Conservation (phyloP, 2,888 invertebrate species). For the Crossocerus cetratus region DNA sequence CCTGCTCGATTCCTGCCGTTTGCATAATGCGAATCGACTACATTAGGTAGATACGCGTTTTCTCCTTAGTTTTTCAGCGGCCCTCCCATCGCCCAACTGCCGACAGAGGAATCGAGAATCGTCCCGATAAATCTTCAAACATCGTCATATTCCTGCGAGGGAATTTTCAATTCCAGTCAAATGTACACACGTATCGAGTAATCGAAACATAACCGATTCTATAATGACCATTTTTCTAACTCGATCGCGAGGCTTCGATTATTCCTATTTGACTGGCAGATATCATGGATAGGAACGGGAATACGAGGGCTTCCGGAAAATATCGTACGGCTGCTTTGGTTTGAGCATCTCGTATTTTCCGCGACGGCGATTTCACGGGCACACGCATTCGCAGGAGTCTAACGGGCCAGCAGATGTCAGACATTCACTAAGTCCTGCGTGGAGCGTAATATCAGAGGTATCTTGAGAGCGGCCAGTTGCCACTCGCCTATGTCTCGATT, state of each 20-base stretch:
- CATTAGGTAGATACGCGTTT: slow-evolving; percentile 33
- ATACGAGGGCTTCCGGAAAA: slow-evolving; percentile 16
- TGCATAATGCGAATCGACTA: slow-evolving; percentile 48
- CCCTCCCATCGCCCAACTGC: neutral
- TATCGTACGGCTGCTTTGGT: slow-evolving; percentile 24
- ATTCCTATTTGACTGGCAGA: no score
- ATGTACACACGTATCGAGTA: no score
- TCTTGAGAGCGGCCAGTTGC: slow-evolving; percentile 16
- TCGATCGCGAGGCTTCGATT: no score
- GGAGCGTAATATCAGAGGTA: slow-evolving; percentile 50
- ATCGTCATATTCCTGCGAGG: no score
- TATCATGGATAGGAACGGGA: neutral
- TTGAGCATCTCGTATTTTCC: slow-evolving; percentile 13
- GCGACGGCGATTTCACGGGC: slow-evolving; percentile 12
- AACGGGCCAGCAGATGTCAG: slow-evolving; percentile 68
- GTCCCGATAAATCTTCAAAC: no score
- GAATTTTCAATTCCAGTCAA: no score
- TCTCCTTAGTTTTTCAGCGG: neutral
- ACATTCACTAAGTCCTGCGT: slow-evolving; percentile 52
- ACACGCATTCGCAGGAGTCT: slow-evolving; percentile 28
- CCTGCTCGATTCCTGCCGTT: slow-evolving; percentile 47
- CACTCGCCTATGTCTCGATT: slow-evolving; percentile 11
- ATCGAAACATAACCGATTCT: no score
- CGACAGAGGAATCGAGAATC: no score
- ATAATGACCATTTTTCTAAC: no score